A percentile compares a stretch with the other conserved stretches of the same genome.
These are phyloP conservation scores for Candidula unifasciata DNA, from an alignment of 2,888 invertebrate genomes.

Conservation along the genomic window DNA sequence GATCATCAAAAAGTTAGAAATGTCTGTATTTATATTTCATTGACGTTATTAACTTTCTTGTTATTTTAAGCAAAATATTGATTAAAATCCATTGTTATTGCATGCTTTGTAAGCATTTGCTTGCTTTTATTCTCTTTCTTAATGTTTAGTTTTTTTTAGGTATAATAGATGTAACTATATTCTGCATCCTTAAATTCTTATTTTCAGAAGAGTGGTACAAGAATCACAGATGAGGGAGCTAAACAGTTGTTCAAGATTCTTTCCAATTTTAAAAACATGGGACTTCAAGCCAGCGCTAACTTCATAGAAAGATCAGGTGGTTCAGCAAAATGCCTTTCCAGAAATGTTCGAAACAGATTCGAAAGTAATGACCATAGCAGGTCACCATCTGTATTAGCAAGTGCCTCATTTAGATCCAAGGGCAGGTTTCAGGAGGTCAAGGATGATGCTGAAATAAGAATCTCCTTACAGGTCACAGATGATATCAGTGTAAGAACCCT, in stretches of 20 bases:
- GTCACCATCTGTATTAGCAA: constrained; percentile 63
- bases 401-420: constrained; percentile 53
- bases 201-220: constrained; percentile 12
- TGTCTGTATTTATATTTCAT: no score
- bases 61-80: no score
- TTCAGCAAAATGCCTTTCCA: constrained; percentile 21
- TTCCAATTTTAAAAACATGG: constrained; percentile 72
- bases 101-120: no score
- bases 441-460: constrained; percentile 25
- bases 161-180: no score
- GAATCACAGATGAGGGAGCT: constrained; percentile 63
- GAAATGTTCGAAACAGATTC: constrained; percentile 8
- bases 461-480: constrained; percentile 4
- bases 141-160: no score
- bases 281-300: constrained; percentile 65
- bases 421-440: constrained; percentile 68
- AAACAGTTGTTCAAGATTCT: constrained; percentile 69
- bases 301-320: constrained; percentile 9
- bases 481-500: constrained; percentile 10
- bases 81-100: no score
- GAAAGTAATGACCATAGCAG: constrained; percentile 48
- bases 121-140: no score
- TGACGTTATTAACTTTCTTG: no score
- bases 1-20: no score
- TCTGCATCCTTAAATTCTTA: background rate